phyloP scores from a whole-genome alignment of 1,140 invertebrate genomes.

The Sipha flava region DNA sequence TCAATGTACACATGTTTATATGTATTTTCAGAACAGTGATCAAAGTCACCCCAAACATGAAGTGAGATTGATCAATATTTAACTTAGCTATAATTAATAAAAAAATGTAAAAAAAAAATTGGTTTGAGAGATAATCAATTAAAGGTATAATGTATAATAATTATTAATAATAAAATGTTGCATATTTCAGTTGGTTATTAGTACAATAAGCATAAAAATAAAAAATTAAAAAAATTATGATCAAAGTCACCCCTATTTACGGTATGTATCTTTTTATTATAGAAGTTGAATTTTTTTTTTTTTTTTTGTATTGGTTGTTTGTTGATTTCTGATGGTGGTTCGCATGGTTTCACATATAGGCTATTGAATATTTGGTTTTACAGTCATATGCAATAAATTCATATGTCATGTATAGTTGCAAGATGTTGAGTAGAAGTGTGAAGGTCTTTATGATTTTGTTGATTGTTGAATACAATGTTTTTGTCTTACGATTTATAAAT shows the following conservation, averaged over 20 bases:
- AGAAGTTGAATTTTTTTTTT: no score
- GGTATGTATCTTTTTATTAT: no score
- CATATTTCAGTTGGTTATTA: background rate
- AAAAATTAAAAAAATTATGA: background rate
- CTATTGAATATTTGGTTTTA: no score
- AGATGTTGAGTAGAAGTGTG: no score
- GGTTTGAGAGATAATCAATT: background rate
- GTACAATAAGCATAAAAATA: background rate
- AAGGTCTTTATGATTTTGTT: no score
- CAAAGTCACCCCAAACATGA: background rate
- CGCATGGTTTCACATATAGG: no score
- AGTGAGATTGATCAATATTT: background rate
- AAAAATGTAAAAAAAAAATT: background rate
- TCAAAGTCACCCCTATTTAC: background rate
- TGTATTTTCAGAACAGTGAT: background rate
- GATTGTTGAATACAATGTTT: no score
- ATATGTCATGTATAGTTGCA: no score
- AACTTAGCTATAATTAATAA: background rate
- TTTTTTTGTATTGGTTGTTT: no score
- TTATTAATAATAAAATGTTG: background rate
- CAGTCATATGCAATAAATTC: no score
- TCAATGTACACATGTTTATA: background rate
- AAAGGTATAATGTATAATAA: background rate
- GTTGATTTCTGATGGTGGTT: no score
- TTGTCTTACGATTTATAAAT: no score